phyloP scores from a whole-genome alignment of 2,113 vertebrate species.

The Leptosomus discolor region DNA sequence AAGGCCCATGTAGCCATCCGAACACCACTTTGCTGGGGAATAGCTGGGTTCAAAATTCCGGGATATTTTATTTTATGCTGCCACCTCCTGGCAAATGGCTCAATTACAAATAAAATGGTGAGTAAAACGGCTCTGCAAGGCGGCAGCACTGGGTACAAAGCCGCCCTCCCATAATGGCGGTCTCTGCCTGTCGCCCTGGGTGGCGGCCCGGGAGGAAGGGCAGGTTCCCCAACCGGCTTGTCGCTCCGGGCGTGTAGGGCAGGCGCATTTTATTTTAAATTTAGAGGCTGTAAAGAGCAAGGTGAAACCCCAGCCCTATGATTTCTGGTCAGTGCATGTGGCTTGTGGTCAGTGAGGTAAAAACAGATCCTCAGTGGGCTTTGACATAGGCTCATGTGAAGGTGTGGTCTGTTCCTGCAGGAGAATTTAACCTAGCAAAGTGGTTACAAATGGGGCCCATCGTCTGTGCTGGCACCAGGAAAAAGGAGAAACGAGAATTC shows the following conservation, averaged over 20 bases:
- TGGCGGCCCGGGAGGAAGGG: rapidly evolving
- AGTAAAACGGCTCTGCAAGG: neutral
- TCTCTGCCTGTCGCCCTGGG: neutral
- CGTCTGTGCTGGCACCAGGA: neutral
- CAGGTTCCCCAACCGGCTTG: rapidly evolving
- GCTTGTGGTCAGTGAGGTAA: rapidly evolving
- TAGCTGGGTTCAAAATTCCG: no score
- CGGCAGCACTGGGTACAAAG: neutral
- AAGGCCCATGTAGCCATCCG: rapidly evolving
- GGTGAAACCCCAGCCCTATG: neutral
- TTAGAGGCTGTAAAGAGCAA: neutral
- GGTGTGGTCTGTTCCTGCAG: neutral
- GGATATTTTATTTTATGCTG: neutral
- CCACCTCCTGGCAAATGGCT: constrained; percentile 3
- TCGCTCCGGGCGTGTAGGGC: rapidly evolving
- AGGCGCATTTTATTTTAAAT: rapidly evolving
- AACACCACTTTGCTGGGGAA: rapidly evolving
- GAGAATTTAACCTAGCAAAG: no score
- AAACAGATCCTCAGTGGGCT: rapidly evolving
- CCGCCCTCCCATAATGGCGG: rapidly evolving
- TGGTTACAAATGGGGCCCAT: rapidly evolving
- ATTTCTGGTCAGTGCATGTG: neutral
- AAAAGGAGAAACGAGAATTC: neutral
- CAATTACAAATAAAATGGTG: rapidly evolving
- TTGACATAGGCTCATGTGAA: neutral